These are phyloP conservation scores for Alcis repandata DNA, from an alignment of 2,888 invertebrate species.

Conservation along the genomic window DNA sequence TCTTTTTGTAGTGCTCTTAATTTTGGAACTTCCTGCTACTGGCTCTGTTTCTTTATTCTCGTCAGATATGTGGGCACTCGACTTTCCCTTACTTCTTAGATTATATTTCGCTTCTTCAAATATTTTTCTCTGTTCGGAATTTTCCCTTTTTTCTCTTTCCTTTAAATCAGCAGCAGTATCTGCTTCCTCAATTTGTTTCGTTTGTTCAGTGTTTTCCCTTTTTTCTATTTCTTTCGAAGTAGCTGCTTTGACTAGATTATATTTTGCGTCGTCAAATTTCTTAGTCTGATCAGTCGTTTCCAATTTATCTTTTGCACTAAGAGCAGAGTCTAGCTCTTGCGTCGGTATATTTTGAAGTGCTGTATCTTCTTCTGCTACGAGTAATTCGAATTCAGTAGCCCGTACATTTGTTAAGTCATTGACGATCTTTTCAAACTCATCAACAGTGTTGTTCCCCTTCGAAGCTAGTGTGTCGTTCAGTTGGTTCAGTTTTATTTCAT, in stretches of 20 bases:
- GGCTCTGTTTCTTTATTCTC: slow-evolving; percentile 48
- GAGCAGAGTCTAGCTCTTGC: slow-evolving; percentile 20
- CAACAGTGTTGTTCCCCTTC: slow-evolving; percentile 64
- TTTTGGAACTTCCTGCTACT: slow-evolving; percentile 52
- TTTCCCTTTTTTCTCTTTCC: slow-evolving; percentile 52
- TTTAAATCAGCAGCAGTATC: neutral
- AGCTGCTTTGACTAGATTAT: slow-evolving; percentile 56
- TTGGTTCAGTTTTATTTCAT: slow-evolving; percentile 36
- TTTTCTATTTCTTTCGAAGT: slow-evolving; percentile 47
- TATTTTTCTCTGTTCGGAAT: slow-evolving; percentile 26
- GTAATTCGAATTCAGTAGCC: slow-evolving; percentile 74
- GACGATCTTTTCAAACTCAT: slow-evolving; percentile 76
- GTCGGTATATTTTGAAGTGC: slow-evolving; percentile 14
- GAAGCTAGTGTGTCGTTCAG: slow-evolving; percentile 36
- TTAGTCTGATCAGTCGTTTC: slow-evolving; percentile 24
- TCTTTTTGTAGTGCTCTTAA: slow-evolving; percentile 56
- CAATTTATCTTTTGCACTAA: slow-evolving; percentile 7
- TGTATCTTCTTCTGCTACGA: slow-evolving; percentile 57
- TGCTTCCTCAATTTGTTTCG: slow-evolving; percentile 41
- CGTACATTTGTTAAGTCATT: slow-evolving; percentile 70
- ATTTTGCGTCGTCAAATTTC: slow-evolving; percentile 54
- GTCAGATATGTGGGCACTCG: slow-evolving; percentile 18
- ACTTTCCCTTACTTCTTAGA: slow-evolving; percentile 59
- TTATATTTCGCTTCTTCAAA: slow-evolving; percentile 64
- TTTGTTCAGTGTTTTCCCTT: slow-evolving; percentile 47